Evolutionary conservation across 92 coral and sea anemone species (phyloP).

Genomic region (Porites cylindrica): DNA sequence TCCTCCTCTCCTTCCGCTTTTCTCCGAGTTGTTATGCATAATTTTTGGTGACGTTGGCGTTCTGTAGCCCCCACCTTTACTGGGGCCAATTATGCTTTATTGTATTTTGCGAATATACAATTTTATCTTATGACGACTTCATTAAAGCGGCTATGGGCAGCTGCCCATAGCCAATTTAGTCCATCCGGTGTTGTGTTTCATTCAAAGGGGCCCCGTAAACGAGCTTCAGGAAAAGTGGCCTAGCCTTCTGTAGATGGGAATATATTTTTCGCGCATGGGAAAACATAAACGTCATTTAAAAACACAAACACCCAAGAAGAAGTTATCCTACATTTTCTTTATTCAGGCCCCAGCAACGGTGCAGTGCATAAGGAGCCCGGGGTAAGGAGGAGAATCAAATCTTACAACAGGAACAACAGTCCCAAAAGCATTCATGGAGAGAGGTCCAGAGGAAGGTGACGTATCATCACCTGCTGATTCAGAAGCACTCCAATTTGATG

Average conservation of each 20-base stretch:
- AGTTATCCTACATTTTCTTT: too few relatives aligned
- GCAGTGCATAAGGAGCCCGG: too few relatives aligned
- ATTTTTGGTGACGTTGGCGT: neutral
- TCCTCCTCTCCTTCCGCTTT: too few relatives aligned
- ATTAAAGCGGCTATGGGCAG: constrained; percentile 15
- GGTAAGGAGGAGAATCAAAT: too few relatives aligned
- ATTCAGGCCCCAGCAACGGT: too few relatives aligned
- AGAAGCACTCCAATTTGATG: too few relatives aligned
- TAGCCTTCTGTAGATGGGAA: neutral
- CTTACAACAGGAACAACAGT: too few relatives aligned
- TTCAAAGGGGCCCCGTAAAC: constrained; percentile 5
- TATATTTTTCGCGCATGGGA: constrained; percentile 1
- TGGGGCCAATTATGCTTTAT: neutral
- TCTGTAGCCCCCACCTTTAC: constrained; percentile 17
- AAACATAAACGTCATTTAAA: neutral
- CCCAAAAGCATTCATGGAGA: too few relatives aligned
- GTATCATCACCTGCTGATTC: too few relatives aligned
- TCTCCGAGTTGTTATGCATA: too few relatives aligned
- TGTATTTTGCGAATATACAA: constrained; percentile 1
- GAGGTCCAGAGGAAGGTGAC: too few relatives aligned
- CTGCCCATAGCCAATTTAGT: constrained; percentile 23
- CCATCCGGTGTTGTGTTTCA: neutral
- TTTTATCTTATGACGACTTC: neutral
- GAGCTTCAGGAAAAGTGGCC: constrained; percentile 14
- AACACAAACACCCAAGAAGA: too few relatives aligned